Evolutionary conservation across 2,888 invertebrate genomes (phyloP).

Genomic region (Phengaris alcon): DNA sequence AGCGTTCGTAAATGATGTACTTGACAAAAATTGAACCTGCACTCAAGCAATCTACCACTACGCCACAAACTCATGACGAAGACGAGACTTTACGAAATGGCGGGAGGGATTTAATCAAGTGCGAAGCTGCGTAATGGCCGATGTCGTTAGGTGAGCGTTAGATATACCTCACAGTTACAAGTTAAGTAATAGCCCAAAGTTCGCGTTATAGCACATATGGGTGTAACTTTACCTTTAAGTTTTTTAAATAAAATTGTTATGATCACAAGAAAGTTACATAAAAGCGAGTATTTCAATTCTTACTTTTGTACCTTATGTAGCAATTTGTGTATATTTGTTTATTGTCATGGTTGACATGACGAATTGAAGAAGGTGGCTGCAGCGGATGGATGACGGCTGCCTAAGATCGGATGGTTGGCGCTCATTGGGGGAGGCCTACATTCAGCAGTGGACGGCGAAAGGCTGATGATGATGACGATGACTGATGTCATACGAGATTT

Average conservation of each 20-base stretch:
- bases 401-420: too few relatives aligned
- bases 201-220: slow-evolving; percentile 13
- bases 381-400: too few relatives aligned
- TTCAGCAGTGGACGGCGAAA: too few relatives aligned
- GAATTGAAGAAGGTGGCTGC: too few relatives aligned
- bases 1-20: too few relatives aligned
- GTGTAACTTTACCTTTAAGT: slow-evolving; percentile 16
- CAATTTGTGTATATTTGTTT: neutral
- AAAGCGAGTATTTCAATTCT: neutral
- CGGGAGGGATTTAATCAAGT: slow-evolving; percentile 3
- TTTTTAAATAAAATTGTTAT: neutral
- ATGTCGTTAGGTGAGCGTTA: neutral
- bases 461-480: too few relatives aligned
- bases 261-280: neutral
- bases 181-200: slow-evolving; percentile 10
- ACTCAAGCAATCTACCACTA: neutral
- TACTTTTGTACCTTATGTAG: neutral
- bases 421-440: too few relatives aligned
- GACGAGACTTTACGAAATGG: neutral
- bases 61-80: too few relatives aligned
- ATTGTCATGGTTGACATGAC: too few relatives aligned
- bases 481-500: too few relatives aligned
- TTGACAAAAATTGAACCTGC: neutral
- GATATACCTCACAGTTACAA: neutral
- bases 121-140: neutral